Conservation (phyloP, 2,113 vertebrate species). For the Archilochus colubris region DNA sequence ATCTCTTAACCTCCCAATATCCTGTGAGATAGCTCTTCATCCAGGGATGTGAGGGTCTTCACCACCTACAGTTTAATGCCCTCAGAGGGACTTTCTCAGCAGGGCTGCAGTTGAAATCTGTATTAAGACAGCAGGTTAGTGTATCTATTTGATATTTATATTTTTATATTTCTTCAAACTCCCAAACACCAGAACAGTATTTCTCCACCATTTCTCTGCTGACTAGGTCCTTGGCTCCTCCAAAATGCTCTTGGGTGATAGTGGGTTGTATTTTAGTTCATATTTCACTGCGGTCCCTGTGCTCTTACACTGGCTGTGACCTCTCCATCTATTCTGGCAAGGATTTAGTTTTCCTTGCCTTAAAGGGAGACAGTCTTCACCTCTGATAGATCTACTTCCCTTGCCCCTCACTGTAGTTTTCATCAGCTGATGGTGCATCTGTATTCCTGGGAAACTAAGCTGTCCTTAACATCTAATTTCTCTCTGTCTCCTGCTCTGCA, state of each 20-base stretch:
- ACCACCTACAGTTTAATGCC: neutral
- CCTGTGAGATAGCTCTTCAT: neutral
- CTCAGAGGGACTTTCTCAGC: neutral
- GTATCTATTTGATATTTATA: neutral
- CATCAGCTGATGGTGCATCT: slow-evolving; percentile 41
- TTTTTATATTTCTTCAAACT: neutral
- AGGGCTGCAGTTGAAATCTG: neutral
- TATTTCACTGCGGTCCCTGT: neutral
- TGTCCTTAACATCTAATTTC: slow-evolving; percentile 21
- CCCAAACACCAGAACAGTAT: neutral
- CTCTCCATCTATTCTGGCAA: neutral
- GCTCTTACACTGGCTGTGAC: fast-evolving
- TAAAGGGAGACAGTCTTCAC: slow-evolving; percentile 34
- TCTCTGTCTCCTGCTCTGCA: slow-evolving; percentile 54
- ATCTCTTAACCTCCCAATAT: neutral
- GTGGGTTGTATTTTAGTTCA: neutral
- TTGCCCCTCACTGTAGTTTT: neutral
- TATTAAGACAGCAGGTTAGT: neutral
- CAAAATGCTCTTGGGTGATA: neutral
- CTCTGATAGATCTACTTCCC: slow-evolving; percentile 26
- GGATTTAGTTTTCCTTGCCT: slow-evolving; percentile 29
- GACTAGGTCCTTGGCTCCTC: neutral
- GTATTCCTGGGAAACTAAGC: slow-evolving; percentile 48
- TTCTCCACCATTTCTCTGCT: neutral
- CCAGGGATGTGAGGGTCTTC: neutral